These are phyloP conservation scores for Pseudotriccus pelzelni DNA, from an alignment of 2,797 vertebrate species.

Conservation along the genomic window DNA sequence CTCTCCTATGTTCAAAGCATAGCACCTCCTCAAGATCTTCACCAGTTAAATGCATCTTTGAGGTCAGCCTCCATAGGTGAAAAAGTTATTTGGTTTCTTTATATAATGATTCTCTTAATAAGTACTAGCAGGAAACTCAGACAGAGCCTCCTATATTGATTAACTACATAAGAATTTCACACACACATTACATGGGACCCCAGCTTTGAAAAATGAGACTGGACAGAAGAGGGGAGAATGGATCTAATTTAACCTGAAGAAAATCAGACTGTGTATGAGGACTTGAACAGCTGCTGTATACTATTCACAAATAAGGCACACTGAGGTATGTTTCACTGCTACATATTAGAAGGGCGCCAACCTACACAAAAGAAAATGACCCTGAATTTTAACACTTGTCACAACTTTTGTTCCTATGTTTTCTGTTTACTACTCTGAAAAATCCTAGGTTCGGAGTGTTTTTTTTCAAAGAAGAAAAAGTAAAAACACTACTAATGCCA, in stretches of 20 bases:
- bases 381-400: neutral
- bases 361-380: neutral
- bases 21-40: neutral
- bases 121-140: neutral
- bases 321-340: fast-evolving
- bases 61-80: neutral
- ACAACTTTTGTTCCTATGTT: neutral
- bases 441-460: fast-evolving
- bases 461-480: neutral
- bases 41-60: neutral
- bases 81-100: neutral
- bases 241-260: neutral
- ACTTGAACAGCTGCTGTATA: neutral
- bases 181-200: neutral
- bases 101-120: neutral
- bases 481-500: neutral
- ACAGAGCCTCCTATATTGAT: neutral
- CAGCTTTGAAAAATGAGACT: neutral
- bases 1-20: neutral
- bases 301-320: neutral
- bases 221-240: neutral
- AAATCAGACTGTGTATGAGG: neutral
- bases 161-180: neutral
- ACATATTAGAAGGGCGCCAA: neutral
- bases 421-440: neutral